A percentile compares a stretch with the other conserved stretches of the same genome.
Conservation (phyloP, 2,113 vertebrate genomes). For the Oncorhynchus mykiss region DNA sequence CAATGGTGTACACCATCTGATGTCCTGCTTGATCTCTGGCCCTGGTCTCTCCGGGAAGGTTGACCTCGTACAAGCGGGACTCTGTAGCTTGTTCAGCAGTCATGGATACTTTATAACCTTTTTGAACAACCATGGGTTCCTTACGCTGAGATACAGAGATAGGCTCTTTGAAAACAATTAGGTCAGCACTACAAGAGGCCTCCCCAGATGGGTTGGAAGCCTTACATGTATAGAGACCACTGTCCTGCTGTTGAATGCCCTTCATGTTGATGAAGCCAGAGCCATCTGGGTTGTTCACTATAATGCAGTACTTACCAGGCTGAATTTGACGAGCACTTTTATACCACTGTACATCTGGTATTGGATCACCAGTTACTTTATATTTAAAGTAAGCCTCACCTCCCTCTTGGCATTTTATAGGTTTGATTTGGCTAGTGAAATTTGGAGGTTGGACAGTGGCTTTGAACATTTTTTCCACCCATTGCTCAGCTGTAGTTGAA, state of each 20-base stretch:
- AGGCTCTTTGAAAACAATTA: slow-evolving; percentile 72
- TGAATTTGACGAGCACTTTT: slow-evolving; percentile 74
- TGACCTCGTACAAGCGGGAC: slow-evolving; percentile 77
- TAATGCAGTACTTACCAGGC: slow-evolving; percentile 59
- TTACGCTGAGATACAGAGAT: slow-evolving; percentile 51
- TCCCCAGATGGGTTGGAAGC: slow-evolving; percentile 79
- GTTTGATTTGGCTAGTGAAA: slow-evolving; percentile 75
- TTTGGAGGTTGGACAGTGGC: slow-evolving; percentile 72
- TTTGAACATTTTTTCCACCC: slow-evolving; percentile 75
- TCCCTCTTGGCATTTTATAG: slow-evolving; percentile 73
- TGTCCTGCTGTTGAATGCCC: slow-evolving; percentile 72
- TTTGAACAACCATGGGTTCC: slow-evolving; percentile 57
- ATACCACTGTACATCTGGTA: slow-evolving; percentile 81
- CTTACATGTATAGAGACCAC: slow-evolving; percentile 80
- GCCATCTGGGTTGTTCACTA: slow-evolving; percentile 76
- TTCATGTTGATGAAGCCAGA: slow-evolving; percentile 78
- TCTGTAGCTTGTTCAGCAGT: slow-evolving; percentile 73
- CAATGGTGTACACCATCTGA: slow-evolving; percentile 78
- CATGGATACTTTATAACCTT: slow-evolving; percentile 70
- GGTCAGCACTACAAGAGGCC: slow-evolving; percentile 77
- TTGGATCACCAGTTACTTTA: slow-evolving; percentile 71
- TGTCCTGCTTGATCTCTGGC: slow-evolving; percentile 54
- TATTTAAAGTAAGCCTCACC: slow-evolving; percentile 79
- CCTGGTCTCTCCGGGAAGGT: slow-evolving; percentile 69
- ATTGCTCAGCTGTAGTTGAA: slow-evolving; percentile 63